Evolutionary conservation across 2,797 vertebrate species (phyloP), one percentile per base, ranked within the genome.

Genomic region (Aeoliscus strigatus): DNA sequence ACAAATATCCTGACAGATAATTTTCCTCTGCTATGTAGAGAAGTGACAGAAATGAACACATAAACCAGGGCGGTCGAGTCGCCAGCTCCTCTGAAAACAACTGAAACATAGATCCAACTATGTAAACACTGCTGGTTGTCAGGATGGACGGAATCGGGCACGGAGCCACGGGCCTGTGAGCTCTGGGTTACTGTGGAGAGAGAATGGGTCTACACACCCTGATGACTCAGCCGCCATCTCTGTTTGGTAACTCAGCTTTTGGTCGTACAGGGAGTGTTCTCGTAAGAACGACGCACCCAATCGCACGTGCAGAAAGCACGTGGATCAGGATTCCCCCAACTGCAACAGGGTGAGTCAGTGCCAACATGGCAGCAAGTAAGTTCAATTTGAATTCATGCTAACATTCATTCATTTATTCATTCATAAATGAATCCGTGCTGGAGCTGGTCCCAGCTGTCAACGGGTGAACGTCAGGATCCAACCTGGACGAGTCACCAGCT

Each of bases 131-230:
- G 17, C 39, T 15, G 55, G 60, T 75, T 62, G 56, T 33, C 34
- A 9, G 27, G 55, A 74, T 41, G 37, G 53, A 66, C 69, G 53
- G 45, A 35, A 25, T 62, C 60, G 55, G 67, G 66, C 64, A 15
- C 3, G 12, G 51, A 53, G 70, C 62, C 40, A 24, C 30, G 37
- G 66, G 54, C 38, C 58, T 70, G 38, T 48, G 65, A 74, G 71
- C 15, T 58, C 48, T 65, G 53, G 76, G 72, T 73, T 78, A 50
- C 58, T 78, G 74, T 71, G 67, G 53, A 52, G 66, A 69, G 65
- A 50, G 58, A 52, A 60, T 60, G 51, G 51, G 66, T 27, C 37
- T 38, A 64, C 71, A 78, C 56, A 34, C 79, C 71, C 69, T 49
- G 10, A 60, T 79, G 73, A 82, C 46, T 78, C 77, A 75, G 17